Base-by-base conservation (phyloP, 2,888 invertebrate genomes). In the Hanleya hanleyi region DNA sequence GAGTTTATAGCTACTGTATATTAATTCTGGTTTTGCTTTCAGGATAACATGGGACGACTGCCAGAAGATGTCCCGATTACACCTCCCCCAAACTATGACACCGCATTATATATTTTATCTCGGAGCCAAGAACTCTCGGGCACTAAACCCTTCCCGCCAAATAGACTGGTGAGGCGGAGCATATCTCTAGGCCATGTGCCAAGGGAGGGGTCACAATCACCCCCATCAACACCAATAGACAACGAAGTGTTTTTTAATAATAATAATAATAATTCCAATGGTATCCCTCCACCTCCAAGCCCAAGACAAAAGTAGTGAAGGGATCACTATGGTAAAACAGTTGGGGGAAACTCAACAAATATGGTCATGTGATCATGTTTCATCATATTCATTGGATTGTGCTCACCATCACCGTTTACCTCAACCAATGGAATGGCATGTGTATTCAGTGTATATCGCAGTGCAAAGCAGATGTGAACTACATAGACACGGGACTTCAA, bases 61-160 rank as follows among this genome's bases (percentile, higher is more conserved):
- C 37, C 69, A 32, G 79, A 73, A 15, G 84, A 84, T 35, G 81
- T 81, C 9, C 81, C 83, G 1, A 77, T 83, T 67, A 87, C 87
- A 12, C 87, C 87, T 2, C 87, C 87, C 1, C 87, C 87, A 29
- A 87, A 84, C 74, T 87, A 87, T 72, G 84, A 84, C 50, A 74
- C 83, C 71, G 87, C 86, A 1, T 73, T 87, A 49, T 70, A 81
- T 38, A 83, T 87, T 33, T 70, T 87, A 35, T 85, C 86, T 22
- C 77, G 81, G 69, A 86, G 86, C 57, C 83, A 83, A 38, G 86
- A 87, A 64, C 38, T 37, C 26, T 18, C 38, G 22, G 15, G 36
- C 3, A 15, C 35, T 35, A 64, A 64, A 22, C 32, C 4, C 12
- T n/a, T n/a, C n/a, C 26, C 32, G 22, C 57, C 57, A 4, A 64